Evolutionary conservation across 1,140 invertebrate genomes (phyloP), one percentile per base, ranked within the genome.

Genomic region (Bombus difficillimus): DNA sequence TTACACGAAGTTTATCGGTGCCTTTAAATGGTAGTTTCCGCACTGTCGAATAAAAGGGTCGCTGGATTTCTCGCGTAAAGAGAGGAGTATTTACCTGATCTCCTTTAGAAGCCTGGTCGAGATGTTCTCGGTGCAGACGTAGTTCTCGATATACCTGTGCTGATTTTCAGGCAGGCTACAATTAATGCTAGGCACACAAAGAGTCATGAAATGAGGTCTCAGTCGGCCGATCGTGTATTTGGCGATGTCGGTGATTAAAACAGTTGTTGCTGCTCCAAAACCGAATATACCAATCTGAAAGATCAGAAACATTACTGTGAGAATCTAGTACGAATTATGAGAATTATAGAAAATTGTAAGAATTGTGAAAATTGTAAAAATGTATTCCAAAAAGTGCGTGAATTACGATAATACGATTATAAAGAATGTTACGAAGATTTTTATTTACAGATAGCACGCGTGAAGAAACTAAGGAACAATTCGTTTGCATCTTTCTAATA

Each of bases 181-280:
- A 89, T 97, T 94, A 71, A 97, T 94, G 66, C 96, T 93, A 0
- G 97, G 97, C 53, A 95, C 92, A 89, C 97, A 98, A 28, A 98
- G 95, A 88, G 96, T 96, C 87, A 98, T 96, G 95, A 99, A 99
- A 95, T 99, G 98, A 15, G 99, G 99, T 88, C 99, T 95, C 81
- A 99, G 95, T 74, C 98, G 96, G 43, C 99, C 99, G 85, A 99
- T 97, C 3, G 97, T 97, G 91, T 99, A 99, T 95, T 99, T 99
- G 39, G 97, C 98, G 89, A 99, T 97, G 92, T 99, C 98, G 9
- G 98, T 99, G 13, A 97, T 97, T 28, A 98, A 94, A 94, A 98
- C 97, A 73, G 97, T 98, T 85, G 97, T 96, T 3, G 97, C 97
- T n/a, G 97, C 97, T 0, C 98, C 98, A 94, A 98, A 99, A 53